phyloP scores from a whole-genome alignment of 2,797 vertebrate species.

The Neomorphus geoffroyi region DNA sequence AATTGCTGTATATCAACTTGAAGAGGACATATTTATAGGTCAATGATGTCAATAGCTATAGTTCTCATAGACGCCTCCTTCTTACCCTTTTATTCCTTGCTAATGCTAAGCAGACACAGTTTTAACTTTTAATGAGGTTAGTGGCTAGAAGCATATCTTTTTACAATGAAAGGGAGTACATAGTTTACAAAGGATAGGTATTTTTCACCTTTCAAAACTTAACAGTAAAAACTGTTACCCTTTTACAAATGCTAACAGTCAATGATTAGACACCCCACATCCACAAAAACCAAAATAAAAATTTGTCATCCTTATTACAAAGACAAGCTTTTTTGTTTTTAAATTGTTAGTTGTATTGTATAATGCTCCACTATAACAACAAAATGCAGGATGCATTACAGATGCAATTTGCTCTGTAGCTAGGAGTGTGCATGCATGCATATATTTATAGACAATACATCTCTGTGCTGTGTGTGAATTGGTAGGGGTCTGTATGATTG shows the following conservation, averaged over 20 bases:
- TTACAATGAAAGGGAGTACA: constrained; percentile 2
- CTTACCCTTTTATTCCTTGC: constrained; percentile 71
- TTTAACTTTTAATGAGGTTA: constrained; percentile 67
- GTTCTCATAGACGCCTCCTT: constrained; percentile 62
- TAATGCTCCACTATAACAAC: not conserved
- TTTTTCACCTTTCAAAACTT: constrained; percentile 30
- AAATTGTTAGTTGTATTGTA: not conserved
- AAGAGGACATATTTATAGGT: constrained; percentile 78
- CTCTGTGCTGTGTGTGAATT: not conserved
- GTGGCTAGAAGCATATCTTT: constrained; percentile 42
- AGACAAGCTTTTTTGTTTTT: not conserved
- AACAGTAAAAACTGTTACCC: not conserved
- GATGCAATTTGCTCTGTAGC: not conserved
- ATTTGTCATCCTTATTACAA: not conserved
- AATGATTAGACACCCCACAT: not conserved
- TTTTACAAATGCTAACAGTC: not conserved
- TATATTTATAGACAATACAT: not conserved
- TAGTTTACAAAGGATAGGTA: not conserved
- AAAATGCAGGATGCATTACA: not conserved
- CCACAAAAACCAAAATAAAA: not conserved
- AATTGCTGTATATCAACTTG: constrained; percentile 72
- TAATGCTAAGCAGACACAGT: constrained; percentile 68
- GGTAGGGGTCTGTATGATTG: not conserved
- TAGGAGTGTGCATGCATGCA: not conserved
- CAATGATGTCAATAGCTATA: constrained; percentile 77